phyloP scores from a whole-genome alignment of 1,140 invertebrate genomes.

The Pomacea maculata region DNA sequence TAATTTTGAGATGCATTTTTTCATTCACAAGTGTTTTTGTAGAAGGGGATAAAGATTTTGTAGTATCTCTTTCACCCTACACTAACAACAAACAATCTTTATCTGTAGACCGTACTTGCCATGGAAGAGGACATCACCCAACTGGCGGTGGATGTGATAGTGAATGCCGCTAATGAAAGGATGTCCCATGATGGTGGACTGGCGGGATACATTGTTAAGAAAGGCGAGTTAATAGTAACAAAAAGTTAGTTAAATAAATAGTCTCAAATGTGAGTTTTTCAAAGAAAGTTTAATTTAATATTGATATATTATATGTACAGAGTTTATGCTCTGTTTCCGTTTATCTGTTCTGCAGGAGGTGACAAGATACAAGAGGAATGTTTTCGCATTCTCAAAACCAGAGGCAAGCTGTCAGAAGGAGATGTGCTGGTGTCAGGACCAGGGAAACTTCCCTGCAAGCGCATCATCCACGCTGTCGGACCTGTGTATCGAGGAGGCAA shows the following conservation, averaged over 20 bases:
- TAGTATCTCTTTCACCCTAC: too few species aligned
- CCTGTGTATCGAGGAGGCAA: conserved; percentile 31
- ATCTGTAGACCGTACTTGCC: too few species aligned
- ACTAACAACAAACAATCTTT: too few species aligned
- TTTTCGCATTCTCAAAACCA: not conserved
- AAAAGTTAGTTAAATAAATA: too few species aligned
- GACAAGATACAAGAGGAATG: conserved; percentile 13
- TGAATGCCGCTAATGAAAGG: conserved; percentile 50
- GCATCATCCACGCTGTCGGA: conserved; percentile 39
- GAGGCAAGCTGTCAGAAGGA: conserved; percentile 3
- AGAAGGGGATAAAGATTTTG: too few species aligned
- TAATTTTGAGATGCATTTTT: too few species aligned
- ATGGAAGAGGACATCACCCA: conserved; percentile 31
- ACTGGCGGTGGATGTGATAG: conserved; percentile 45
- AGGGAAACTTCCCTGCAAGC: conserved; percentile 30
- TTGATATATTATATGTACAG: too few species aligned
- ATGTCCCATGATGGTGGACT: conserved; percentile 43
- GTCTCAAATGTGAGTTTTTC: too few species aligned
- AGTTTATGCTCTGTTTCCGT: too few species aligned
- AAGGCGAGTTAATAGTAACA: conserved; percentile 22
- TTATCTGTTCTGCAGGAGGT: not conserved
- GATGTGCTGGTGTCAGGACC: conserved; percentile 21
- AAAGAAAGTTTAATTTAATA: too few species aligned
- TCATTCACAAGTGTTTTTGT: too few species aligned
- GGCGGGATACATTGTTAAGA: conserved; percentile 39